Percentiles rank a stretch among this genome's conserved stretches.
These are phyloP conservation scores for Atlantisia rogersi DNA, from an alignment of 2,113 vertebrate genomes.

Conservation along the genomic window DNA sequence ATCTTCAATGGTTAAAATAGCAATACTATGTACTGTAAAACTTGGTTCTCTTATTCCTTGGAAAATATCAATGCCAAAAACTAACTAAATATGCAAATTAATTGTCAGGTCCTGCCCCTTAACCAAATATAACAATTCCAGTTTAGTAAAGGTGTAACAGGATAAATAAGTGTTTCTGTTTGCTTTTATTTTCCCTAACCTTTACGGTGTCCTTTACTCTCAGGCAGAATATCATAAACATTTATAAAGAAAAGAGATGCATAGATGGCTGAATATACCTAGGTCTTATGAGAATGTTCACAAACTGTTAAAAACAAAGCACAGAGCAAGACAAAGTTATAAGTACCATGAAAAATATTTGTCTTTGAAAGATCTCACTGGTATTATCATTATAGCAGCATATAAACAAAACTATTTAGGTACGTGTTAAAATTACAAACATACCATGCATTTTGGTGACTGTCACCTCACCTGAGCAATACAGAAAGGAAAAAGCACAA, in stretches of 20 bases:
- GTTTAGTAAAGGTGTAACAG: slow-evolving; percentile 19
- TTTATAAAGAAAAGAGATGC: slow-evolving; percentile 9
- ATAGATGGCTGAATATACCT: not conserved
- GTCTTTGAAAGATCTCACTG: not conserved
- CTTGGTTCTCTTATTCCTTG: not conserved
- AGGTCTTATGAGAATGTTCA: not conserved
- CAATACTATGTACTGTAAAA: not conserved
- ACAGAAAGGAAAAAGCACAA: not conserved
- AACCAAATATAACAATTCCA: slow-evolving; percentile 42
- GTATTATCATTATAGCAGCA: not conserved
- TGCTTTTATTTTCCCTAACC: not conserved
- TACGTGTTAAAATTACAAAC: not conserved
- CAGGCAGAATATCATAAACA: not conserved
- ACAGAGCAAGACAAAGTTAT: not conserved
- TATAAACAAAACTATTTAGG: slow-evolving; percentile 2
- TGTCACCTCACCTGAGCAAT: not conserved
- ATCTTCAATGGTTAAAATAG: slow-evolving; percentile 37
- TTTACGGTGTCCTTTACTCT: not conserved
- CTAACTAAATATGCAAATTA: slow-evolving; percentile 37
- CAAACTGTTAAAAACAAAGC: slow-evolving; percentile 1
- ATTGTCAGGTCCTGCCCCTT: not conserved
- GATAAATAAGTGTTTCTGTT: not conserved
- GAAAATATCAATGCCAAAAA: not conserved
- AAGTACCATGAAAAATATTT: not conserved
- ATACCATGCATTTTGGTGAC: not conserved